Conservation (phyloP, 1,140 invertebrate species). For the Dendroctonus valens region DNA sequence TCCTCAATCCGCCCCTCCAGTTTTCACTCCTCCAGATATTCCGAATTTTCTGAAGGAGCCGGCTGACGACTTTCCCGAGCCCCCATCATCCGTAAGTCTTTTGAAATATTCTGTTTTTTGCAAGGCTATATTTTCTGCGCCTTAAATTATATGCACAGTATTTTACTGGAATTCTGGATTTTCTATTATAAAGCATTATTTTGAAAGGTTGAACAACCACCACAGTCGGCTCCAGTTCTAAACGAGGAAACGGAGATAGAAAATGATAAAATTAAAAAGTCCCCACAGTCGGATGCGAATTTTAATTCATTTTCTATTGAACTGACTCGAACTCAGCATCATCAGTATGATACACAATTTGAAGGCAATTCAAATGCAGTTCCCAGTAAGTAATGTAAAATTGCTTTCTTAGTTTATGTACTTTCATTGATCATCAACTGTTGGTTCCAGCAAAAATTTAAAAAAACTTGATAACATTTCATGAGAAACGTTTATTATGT, state of each 20-base stretch:
- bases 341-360: slow-evolving; percentile 75
- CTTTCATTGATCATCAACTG: no score
- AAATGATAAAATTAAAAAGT: slow-evolving; percentile 33
- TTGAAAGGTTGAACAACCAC: slow-evolving; percentile 29
- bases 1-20: slow-evolving; percentile 73
- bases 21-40: slow-evolving; percentile 78
- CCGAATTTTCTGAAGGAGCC: slow-evolving; percentile 56
- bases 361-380: slow-evolving; percentile 25
- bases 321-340: slow-evolving; percentile 67
- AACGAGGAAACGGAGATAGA: slow-evolving; percentile 48
- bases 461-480: no score
- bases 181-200: neutral
- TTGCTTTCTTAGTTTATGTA: no score
- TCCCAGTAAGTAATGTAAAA: slow-evolving; percentile 40
- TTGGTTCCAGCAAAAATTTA: no score
- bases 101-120: neutral
- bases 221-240: slow-evolving; percentile 50
- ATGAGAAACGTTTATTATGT: no score
- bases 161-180: neutral
- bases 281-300: no score
- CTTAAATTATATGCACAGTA: neutral
- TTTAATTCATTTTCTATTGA: slow-evolving; percentile 63
- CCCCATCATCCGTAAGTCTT: slow-evolving; percentile 5
- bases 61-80: slow-evolving; percentile 34
- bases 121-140: neutral